These are phyloP conservation scores for Astropecten irregularis DNA, from an alignment of 53 echinoderm and acorn worm species.

Conservation along the genomic window DNA sequence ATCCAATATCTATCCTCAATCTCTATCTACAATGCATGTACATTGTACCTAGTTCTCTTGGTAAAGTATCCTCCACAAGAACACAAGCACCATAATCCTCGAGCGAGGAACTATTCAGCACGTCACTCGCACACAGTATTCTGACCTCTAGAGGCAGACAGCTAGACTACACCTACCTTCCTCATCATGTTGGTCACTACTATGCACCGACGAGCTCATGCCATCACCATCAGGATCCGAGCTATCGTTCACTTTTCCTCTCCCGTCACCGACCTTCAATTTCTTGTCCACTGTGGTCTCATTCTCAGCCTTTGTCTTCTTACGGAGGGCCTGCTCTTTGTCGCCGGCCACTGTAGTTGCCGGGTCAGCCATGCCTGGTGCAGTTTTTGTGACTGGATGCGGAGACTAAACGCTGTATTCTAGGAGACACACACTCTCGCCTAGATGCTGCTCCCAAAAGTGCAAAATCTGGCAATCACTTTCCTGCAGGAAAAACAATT, in stretches of 20 bases:
- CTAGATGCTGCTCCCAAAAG: too few relatives aligned
- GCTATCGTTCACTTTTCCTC: slow-evolving; percentile 3
- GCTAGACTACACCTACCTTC: slow-evolving; percentile 28
- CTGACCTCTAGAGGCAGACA: too few relatives aligned
- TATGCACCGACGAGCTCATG: slow-evolving; percentile 1
- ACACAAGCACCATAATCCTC: too few relatives aligned
- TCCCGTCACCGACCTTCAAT: background rate
- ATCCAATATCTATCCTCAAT: too few relatives aligned
- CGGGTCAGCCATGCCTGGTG: background rate
- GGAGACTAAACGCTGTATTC: background rate
- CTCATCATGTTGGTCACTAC: slow-evolving; percentile 1
- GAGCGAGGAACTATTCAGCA: too few relatives aligned
- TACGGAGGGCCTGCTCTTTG: slow-evolving; percentile 28
- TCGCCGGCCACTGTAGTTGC: background rate
- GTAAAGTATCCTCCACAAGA: too few relatives aligned
- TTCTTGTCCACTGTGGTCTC: background rate
- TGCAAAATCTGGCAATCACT: too few relatives aligned
- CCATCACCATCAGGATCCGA: background rate
- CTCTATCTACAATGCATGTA: too few relatives aligned
- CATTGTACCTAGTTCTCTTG: too few relatives aligned
- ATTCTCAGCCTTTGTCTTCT: slow-evolving; percentile 7
- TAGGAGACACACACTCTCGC: background rate
- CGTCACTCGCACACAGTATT: too few relatives aligned
- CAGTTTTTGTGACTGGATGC: background rate
- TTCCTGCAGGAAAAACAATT: too few relatives aligned